phyloP scores from a whole-genome alignment of 2,888 invertebrate species.

The Drosophila neutralis region DNA sequence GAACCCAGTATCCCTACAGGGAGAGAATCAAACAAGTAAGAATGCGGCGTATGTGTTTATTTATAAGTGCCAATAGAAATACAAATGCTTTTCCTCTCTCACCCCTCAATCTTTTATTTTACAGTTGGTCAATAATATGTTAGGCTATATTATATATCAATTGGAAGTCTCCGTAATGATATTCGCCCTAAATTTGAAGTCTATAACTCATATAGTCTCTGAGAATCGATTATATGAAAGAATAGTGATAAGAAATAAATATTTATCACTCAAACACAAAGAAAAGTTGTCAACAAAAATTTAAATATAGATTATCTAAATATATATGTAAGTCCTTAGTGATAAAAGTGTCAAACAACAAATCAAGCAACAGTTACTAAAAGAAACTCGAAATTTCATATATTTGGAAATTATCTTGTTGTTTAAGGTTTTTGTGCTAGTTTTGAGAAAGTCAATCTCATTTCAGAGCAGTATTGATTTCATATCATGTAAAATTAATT shows the following conservation, averaged over 20 bases:
- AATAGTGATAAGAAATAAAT: background rate
- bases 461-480: background rate
- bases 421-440: background rate
- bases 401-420: background rate
- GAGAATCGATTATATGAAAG: background rate
- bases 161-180: background rate
- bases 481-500: background rate
- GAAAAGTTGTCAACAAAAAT: background rate
- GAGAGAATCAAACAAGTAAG: background rate
- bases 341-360: background rate
- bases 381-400: background rate
- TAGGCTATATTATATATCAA: background rate
- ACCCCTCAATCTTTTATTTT: background rate
- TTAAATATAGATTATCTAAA: background rate
- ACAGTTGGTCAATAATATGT: background rate
- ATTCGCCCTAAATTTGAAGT: background rate
- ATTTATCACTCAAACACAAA: background rate
- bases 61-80: background rate
- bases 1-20: background rate
- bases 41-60: background rate
- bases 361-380: background rate
- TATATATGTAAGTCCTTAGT: background rate
- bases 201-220: background rate
- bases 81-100: background rate
- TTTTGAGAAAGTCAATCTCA: background rate